Base-by-base conservation (phyloP, 2,113 vertebrate species). In the Lamprologus ornatipinnis region DNA sequence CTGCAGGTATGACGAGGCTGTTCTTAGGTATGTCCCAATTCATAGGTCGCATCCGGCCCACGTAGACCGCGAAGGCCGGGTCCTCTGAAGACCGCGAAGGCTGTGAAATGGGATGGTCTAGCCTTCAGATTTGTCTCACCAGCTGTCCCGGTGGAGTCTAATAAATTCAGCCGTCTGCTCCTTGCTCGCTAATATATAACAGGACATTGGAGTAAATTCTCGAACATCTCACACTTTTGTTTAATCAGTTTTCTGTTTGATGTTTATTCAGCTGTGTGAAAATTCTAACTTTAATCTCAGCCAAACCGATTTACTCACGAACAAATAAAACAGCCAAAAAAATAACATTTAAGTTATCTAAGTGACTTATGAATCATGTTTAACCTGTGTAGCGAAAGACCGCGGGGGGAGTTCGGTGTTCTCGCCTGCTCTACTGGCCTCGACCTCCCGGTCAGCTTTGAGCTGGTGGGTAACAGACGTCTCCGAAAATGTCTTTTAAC, bases 371-470 rank as follows among this genome's bases (percentile, higher is more conserved):
- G 11, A 14, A 26, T 33, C 4, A 63, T 19, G 58, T 33, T 63
- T 63, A 63, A 63, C 58, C 58, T 33, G 0, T 19, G 28, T 63
- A 63, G 58, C 1, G 28, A 63, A 11, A 63, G 58, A 63, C 58
- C 28, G 0, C 0, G 0, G 0, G 0, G 28, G 28, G 9, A 60
- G 0, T 60, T 60, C 0, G 3, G 0, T 60, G 57, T 31, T 60
- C 57, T 60, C 14, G 5, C 26, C 57, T 31, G 14, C 28, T 60
- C 5, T 31, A 31, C 57, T 60, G 8, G 14, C 57, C 57, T 31
- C 3, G 1, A 10, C 57, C 28, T 60, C 2, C 28, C 3, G 1
- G 28, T 63, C 58, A 63, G 58, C 28, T 63, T 33, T 33, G 28
- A 63, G 58, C 1, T 63, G 58, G 5, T 1, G 28, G 28, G 58